Percentiles rank a stretch among this genome's conserved stretches.
Evolutionary conservation across 92 coral and sea anemone species (phyloP).

Genomic region (Parazoanthus darwini): DNA sequence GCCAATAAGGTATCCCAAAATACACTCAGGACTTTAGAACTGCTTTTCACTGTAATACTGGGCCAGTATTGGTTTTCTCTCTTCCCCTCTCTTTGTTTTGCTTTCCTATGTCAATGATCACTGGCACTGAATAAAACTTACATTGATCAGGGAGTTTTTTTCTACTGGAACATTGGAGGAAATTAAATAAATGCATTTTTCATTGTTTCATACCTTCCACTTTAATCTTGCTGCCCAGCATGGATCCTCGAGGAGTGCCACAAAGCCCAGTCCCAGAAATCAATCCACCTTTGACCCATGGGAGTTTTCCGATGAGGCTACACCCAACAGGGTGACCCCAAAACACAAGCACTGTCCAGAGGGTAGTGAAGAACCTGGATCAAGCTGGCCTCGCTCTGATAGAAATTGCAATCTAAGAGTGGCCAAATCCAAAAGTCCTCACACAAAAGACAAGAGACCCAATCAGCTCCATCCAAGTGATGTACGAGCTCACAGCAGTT

Average conservation of each 20-base stretch:
- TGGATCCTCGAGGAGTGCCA: neutral
- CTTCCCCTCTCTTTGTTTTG: too few relatives aligned
- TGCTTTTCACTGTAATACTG: too few relatives aligned
- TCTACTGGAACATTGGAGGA: neutral
- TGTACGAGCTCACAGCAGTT: neutral
- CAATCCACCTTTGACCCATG: neutral
- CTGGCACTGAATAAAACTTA: too few relatives aligned
- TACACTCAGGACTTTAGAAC: too few relatives aligned
- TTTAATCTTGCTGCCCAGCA: neutral
- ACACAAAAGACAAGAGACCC: neutral
- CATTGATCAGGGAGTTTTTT: too few relatives aligned
- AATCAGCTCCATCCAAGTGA: neutral
- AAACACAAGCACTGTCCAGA: neutral
- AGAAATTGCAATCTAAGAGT: neutral
- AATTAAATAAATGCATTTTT: too few relatives aligned
- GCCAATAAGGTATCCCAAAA: too few relatives aligned
- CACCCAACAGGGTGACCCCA: neutral
- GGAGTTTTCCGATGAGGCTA: neutral
- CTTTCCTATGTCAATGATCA: too few relatives aligned
- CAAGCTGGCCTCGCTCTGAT: too few relatives aligned
- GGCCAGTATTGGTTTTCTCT: too few relatives aligned
- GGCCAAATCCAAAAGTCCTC: neutral
- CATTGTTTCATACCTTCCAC: neutral
- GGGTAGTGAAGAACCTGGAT: neutral
- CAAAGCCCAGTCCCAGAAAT: neutral